Evolutionary conservation across 2,113 vertebrate species (phyloP).

Genomic region (Tenebrosternarchus preto): DNA sequence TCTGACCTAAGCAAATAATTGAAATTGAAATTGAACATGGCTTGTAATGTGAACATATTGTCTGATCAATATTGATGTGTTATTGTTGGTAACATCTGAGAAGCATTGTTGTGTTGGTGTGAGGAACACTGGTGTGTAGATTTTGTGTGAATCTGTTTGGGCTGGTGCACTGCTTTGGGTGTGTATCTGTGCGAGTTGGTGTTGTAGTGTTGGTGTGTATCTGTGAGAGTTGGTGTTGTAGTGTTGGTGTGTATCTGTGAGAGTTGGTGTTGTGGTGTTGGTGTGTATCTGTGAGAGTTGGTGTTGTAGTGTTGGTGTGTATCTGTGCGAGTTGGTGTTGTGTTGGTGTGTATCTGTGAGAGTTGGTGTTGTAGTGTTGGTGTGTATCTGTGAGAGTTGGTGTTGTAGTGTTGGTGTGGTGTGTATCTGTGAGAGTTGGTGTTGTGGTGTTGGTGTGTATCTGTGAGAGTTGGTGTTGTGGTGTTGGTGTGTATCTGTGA

Average conservation of each 20-base stretch:
- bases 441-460: neutral
- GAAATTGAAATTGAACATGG: too few relatives aligned
- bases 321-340: neutral
- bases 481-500: constrained; percentile 2
- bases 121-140: too few relatives aligned
- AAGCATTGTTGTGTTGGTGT: too few relatives aligned
- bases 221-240: constrained; percentile 5
- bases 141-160: neutral
- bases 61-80: too few relatives aligned
- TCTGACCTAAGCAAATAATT: too few relatives aligned
- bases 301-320: neutral
- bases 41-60: too few relatives aligned
- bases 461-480: constrained; percentile 4
- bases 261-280: constrained; percentile 63
- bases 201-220: neutral
- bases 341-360: too few relatives aligned
- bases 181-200: neutral
- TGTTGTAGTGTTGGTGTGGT: neutral
- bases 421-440: neutral
- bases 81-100: too few relatives aligned
- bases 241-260: constrained; percentile 2
- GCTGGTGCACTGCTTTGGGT: neutral
- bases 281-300: constrained; percentile 34
- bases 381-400: neutral
- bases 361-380: too few relatives aligned